A percentile compares a stretch with the other conserved stretches of the same genome.
phyloP scores from a whole-genome alignment of 2,888 invertebrate species.

The Athalia rosae region DNA sequence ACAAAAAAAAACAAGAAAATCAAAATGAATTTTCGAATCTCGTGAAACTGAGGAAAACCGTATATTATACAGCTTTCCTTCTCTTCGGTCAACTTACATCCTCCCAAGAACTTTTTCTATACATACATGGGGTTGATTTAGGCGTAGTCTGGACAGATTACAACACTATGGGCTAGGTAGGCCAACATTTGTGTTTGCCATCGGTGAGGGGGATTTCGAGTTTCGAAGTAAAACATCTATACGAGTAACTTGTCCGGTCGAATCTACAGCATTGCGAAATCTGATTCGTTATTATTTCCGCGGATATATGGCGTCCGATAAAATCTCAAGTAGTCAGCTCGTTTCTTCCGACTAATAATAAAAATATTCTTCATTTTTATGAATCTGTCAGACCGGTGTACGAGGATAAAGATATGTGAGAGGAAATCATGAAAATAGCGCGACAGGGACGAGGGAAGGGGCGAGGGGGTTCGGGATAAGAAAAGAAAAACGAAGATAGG shows the following conservation, averaged over 20 bases:
- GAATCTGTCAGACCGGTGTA: no score
- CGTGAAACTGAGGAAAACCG: background rate
- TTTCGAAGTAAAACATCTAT: constrained; percentile 32
- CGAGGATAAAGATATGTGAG: background rate
- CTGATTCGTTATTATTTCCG: constrained; percentile 4
- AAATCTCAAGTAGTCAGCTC: background rate
- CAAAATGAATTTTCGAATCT: background rate
- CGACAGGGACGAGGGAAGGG: background rate
- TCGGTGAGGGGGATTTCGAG: constrained; percentile 35
- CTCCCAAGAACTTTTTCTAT: background rate
- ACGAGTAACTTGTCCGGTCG: constrained; percentile 22
- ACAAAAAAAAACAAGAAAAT: no score
- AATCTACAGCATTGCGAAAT: background rate
- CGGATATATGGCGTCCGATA: no score
- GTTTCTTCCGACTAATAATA: no score
- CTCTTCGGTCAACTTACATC: background rate
- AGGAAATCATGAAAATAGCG: constrained; percentile 17
- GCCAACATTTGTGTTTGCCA: constrained; percentile 37
- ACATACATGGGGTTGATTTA: background rate
- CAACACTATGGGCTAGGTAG: constrained; percentile 14
- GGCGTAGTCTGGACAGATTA: background rate
- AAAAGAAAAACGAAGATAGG: no score
- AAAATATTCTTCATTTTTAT: no score
- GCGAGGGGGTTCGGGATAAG: background rate
- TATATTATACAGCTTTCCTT: background rate